Evolutionary conservation across 2,113 vertebrate genomes (phyloP).

Genomic region (Gallinago paraguaiae): DNA sequence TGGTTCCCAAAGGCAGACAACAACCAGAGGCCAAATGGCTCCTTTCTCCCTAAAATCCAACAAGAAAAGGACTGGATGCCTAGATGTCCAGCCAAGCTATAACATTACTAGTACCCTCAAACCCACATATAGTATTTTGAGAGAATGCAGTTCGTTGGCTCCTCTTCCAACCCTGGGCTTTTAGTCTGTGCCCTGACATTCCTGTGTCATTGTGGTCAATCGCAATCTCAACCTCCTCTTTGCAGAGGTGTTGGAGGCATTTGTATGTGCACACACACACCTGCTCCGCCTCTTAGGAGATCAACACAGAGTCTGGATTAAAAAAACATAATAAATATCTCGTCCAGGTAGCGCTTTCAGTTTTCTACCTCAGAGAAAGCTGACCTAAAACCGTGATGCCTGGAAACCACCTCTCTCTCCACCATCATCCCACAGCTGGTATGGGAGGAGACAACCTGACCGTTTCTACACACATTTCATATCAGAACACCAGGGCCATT

Average conservation of each 20-base stretch:
- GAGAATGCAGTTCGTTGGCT: not conserved
- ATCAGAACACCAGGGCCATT: not conserved
- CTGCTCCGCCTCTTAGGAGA: not conserved
- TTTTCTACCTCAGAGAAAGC: not conserved
- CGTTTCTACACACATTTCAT: not conserved
- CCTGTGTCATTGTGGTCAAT: not conserved
- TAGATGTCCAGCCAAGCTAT: not conserved
- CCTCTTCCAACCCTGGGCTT: not conserved
- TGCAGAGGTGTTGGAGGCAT: not conserved
- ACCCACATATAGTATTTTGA: not conserved
- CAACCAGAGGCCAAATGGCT: not conserved
- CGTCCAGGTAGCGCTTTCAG: not conserved
- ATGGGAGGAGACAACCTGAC: not conserved
- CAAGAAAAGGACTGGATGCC: not conserved
- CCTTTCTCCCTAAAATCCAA: not conserved
- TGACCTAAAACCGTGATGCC: not conserved
- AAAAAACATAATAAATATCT: not conserved
- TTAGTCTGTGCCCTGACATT: not conserved
- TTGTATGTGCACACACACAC: fast-evolving
- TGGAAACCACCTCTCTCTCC: not conserved
- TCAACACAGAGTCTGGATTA: not conserved
- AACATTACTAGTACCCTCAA: not conserved
- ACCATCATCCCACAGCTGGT: not conserved
- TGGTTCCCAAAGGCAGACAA: not conserved
- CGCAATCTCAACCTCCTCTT: not conserved